A percentile compares a stretch with the other conserved stretches of the same genome.
These are phyloP conservation scores for Antheraea pernyi DNA, from an alignment of 1,140 invertebrate genomes.

Conservation along the genomic window DNA sequence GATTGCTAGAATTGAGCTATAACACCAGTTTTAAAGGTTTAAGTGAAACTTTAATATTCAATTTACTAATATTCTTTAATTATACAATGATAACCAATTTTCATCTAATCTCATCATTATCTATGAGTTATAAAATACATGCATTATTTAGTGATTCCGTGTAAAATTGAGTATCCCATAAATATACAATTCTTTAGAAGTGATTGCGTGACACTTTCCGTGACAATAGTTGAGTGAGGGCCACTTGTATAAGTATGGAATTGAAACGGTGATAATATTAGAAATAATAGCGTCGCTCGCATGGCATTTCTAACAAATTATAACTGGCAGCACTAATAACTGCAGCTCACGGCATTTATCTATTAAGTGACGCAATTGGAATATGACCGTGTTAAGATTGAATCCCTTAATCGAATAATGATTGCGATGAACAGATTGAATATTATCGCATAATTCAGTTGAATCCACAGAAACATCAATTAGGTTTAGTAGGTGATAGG, in stretches of 20 bases:
- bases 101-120: no score
- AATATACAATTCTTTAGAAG: slow-evolving; percentile 30
- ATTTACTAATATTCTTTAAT: no score
- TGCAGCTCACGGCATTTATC: slow-evolving; percentile 64
- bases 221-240: slow-evolving; percentile 49
- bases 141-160: slow-evolving; percentile 14
- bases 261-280: slow-evolving; percentile 61
- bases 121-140: not conserved
- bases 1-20: no score
- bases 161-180: not conserved
- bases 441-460: slow-evolving; percentile 18
- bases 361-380: slow-evolving; percentile 66
- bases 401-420: slow-evolving; percentile 68
- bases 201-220: slow-evolving; percentile 63
- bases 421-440: slow-evolving; percentile 47
- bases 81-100: no score
- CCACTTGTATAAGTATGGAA: slow-evolving; percentile 57
- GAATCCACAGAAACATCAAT: slow-evolving; percentile 16
- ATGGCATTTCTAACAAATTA: slow-evolving; percentile 76
- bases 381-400: slow-evolving; percentile 56
- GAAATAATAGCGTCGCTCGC: slow-evolving; percentile 59
- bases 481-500: not conserved
- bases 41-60: no score
- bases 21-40: no score
- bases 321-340: slow-evolving; percentile 67